phyloP scores from a whole-genome alignment of 2,797 vertebrate species.

The Eidolon dupreanum region DNA sequence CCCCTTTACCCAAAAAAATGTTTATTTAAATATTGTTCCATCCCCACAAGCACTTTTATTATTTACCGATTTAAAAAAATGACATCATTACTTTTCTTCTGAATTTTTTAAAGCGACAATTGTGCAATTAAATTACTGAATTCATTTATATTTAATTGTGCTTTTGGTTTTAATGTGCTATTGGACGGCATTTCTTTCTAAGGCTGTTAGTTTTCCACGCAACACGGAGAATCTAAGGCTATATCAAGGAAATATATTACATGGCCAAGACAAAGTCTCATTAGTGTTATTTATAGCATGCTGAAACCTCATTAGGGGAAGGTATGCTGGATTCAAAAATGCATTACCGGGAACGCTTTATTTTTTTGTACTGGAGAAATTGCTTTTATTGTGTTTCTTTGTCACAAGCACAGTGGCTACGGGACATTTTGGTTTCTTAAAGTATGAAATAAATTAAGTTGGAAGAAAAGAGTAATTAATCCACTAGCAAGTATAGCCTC shows the following conservation, averaged over 20 bases:
- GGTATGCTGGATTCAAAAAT: conserved; percentile 94
- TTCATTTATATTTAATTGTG: conserved; percentile 91
- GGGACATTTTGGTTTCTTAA: conserved; percentile 87
- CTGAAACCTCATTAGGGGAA: conserved; percentile 94
- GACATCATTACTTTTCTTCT: conserved; percentile 85
- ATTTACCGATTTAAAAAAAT: conserved; percentile 89
- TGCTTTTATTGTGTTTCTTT: conserved; percentile 89
- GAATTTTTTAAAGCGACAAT: conserved; percentile 85
- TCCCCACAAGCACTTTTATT: conserved; percentile 86
- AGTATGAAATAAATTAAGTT: conserved; percentile 92
- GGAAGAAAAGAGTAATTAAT: conserved; percentile 96
- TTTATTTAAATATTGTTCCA: conserved; percentile 87
- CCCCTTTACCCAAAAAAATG: conserved; percentile 78
- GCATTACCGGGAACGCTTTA: conserved; percentile 91
- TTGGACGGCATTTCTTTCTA: conserved; percentile 84
- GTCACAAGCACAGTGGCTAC: conserved; percentile 85
- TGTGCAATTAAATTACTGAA: conserved; percentile 88
- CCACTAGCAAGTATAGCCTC: conserved; percentile 90
- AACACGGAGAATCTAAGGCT: conserved; percentile 88
- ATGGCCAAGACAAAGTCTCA: conserved; percentile 89
- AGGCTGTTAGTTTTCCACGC: conserved; percentile 87
- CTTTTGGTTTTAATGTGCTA: conserved; percentile 86
- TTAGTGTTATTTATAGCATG: conserved; percentile 96
- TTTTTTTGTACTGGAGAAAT: conserved; percentile 87
- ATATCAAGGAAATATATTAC: conserved; percentile 91